phyloP scores from a whole-genome alignment of 2,888 invertebrate species.

The Nephrotoma guestfalica region DNA sequence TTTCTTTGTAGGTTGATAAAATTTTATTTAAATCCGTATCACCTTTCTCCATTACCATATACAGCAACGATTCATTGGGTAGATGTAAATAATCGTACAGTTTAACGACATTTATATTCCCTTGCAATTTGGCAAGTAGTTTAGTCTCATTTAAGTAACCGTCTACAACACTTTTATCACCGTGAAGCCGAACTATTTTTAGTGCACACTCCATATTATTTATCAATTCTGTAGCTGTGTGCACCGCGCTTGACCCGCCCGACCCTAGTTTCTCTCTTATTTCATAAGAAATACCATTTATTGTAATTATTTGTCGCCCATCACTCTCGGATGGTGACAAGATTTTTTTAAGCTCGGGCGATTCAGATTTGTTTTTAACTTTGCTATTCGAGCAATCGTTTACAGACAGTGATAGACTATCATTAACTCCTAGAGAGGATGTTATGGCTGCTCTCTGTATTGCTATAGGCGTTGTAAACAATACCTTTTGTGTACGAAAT shows the following conservation, averaged over 20 bases:
- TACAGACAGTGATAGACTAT: constrained; percentile 24
- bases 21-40: constrained; percentile 76
- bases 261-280: constrained; percentile 62
- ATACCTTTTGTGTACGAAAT: constrained; percentile 28
- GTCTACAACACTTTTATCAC: constrained; percentile 53
- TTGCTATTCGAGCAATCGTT: constrained; percentile 22
- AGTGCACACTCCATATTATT: constrained; percentile 24
- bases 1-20: constrained; percentile 42
- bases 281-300: constrained; percentile 59
- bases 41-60: constrained; percentile 85
- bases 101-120: constrained; percentile 65
- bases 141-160: constrained; percentile 84
- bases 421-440: constrained; percentile 17
- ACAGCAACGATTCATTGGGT: constrained; percentile 47
- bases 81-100: constrained; percentile 71
- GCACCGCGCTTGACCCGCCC: constrained; percentile 86
- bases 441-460: constrained; percentile 22
- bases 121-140: constrained; percentile 64
- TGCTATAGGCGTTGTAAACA: constrained; percentile 31
- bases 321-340: constrained; percentile 14
- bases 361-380: neutral
- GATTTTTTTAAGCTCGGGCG: neutral
- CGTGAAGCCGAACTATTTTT: constrained; percentile 58
- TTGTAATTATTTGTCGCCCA: constrained; percentile 36
- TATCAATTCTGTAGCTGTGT: constrained; percentile 21